Evolutionary conservation across 2,888 invertebrate genomes (phyloP), one percentile per base, ranked within the genome.

Genomic region (Reticulitermes lucifugus): DNA sequence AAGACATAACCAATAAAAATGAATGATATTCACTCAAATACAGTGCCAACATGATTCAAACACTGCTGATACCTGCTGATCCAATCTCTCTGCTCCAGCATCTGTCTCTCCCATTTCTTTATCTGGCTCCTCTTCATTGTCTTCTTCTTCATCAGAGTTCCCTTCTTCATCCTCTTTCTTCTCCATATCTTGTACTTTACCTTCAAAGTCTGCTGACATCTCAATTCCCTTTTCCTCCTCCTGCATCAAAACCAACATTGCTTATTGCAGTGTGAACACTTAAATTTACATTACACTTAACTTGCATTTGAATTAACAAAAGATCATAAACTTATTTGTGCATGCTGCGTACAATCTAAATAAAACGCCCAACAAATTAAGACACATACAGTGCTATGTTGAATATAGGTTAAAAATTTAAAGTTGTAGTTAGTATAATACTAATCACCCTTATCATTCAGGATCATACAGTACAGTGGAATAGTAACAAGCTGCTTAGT

Each of bases 21-120:
- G 2, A 35, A 35, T 35, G 35, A 35, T 35, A 35, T 35, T 35
- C 35, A 35, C 0, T 0, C 35, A 35, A 35, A 35, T 35, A 35
- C 35, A 35, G 4, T 35, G 65, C 9, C 12, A n/a, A 12, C n/a
- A 25, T 65, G 9, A 65, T 25, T 65, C 9, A 25, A 25, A 25
- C 5, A 5, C n/a, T 25, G 10, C 25, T 83, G 77, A 60, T 88
- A 91, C 91, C 89, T 92, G 89, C 87, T 90, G 90, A 88, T 92
- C 93, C 88, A 92, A 92, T 91, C 95, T 95, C 86, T 98, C 96
- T 2, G 96, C 96, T n/a, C 94, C 95, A 89, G 96, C 95, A 87
- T 96, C 97, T 0, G 97, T 96, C 85, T 99, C 98, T 41, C 98
- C 99, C 97, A 99, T 98, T 92, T 99, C 96, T 90, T 99, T 98